Evolutionary conservation across 1,140 invertebrate genomes (phyloP), one percentile per base, ranked within the genome.

Genomic region (Diachasmimorpha longicaudata): DNA sequence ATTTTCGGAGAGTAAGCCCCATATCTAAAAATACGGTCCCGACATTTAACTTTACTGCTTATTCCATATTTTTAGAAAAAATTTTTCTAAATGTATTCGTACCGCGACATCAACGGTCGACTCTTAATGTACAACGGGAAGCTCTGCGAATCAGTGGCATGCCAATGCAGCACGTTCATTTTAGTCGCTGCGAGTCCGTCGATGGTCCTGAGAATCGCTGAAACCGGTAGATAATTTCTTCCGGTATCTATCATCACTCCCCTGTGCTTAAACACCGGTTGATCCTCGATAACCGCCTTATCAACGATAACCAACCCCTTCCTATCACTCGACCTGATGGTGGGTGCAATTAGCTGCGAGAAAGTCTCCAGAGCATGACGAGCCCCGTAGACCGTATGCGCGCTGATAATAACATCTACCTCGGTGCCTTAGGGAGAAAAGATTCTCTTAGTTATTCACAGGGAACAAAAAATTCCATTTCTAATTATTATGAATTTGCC

Each of bases 131-230:
- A 87, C 77, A 96, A 90, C 0, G 95, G 95, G 85, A 96, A 96
- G 81, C 94, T 95, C 80, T 97, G 95, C 0, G 93, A 93, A 83
- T 96, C 95, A 1, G 94, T 95, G 0, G 94, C 90, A 82, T 97
- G 95, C 95, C 95, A 96, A 85, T 96, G 95, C 72, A 97, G 93
- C 9, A 94, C 93, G 87, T 97, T 97, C 68, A 97, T 88, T 87
- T 97, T 97, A 73, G 91, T 91, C 14, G 94, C 91, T 2, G 93
- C 92, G 92, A 97, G 95, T 0, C 91, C 95, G 72, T 94, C 92
- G 16, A 96, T 90, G 0, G 94, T 94, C 16, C 93, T 89, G 78
- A 93, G 90, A n/a, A 97, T 91, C 42, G 92, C 90, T 0, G 88
- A 83, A 4, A 95, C 85, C 0, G 93, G 90, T 78, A 96, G 92